phyloP scores from a whole-genome alignment of 2,797 vertebrate species.

The Erpetoichthys calabaricus region DNA sequence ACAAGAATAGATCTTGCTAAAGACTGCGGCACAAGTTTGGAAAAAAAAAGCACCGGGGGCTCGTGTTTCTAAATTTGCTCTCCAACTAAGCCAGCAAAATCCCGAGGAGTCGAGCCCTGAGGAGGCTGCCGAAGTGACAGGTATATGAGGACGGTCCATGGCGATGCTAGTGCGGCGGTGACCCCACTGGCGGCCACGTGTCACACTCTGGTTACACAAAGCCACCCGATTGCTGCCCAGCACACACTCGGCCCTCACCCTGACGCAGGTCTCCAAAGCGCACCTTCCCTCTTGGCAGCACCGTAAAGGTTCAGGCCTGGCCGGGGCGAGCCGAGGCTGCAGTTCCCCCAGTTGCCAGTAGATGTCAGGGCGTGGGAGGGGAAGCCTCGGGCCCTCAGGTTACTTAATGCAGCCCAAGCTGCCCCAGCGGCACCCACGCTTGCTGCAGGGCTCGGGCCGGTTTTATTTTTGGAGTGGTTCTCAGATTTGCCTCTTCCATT shows the following conservation, averaged over 20 bases:
- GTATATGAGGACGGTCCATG: neutral
- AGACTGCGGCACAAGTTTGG: constrained; percentile 55
- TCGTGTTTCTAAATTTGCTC: constrained; percentile 73
- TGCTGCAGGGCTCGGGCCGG: constrained; percentile 20
- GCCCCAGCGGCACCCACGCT: too few species aligned
- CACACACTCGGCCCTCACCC: fast-evolving
- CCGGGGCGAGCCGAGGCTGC: too few species aligned
- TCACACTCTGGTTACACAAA: neutral
- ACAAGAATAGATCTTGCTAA: constrained; percentile 50
- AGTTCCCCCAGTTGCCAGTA: too few species aligned
- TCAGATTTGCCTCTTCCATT: constrained; percentile 54
- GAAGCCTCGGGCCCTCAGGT: too few species aligned
- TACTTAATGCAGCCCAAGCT: too few species aligned
- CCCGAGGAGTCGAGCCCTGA: constrained; percentile 1
- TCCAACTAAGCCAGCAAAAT: constrained; percentile 44
- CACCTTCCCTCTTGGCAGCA: too few species aligned
- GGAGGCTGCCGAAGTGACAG: neutral
- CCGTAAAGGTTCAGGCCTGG: too few species aligned
- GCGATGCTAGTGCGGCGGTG: constrained; percentile 10
- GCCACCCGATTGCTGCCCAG: constrained; percentile 8
- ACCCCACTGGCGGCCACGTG: constrained; percentile 1
- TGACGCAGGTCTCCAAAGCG: constrained; percentile 4
- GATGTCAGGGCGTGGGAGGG: too few species aligned
- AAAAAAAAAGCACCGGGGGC: constrained; percentile 42
- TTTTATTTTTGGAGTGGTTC: constrained; percentile 73